Conservation (phyloP, 2,888 invertebrate species). For the Anthophora plumipes region DNA sequence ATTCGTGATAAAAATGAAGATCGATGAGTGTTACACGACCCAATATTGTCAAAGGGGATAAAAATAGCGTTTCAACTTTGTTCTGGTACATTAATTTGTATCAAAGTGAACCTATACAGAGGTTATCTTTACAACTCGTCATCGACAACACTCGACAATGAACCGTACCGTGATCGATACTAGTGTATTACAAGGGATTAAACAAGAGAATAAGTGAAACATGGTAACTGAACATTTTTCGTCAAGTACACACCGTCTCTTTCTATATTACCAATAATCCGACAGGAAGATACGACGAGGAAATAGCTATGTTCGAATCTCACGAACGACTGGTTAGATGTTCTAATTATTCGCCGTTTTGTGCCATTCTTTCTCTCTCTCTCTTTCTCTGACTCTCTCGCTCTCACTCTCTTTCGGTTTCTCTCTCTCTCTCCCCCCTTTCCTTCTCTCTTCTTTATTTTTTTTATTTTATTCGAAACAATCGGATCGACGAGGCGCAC, state of each 20-base stretch:
- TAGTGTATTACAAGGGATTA: too few relatives aligned
- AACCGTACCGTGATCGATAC: neutral
- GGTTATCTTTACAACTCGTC: too few relatives aligned
- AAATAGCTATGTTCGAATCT: constrained; percentile 30
- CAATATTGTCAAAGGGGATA: too few relatives aligned
- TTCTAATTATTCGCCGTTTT: constrained; percentile 62
- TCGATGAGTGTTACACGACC: constrained; percentile 5
- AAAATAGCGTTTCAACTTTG: too few relatives aligned
- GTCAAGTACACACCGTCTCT: neutral
- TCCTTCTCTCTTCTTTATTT: neutral
- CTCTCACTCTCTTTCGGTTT: too few relatives aligned
- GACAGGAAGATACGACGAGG: constrained; percentile 18
- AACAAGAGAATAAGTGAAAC: too few relatives aligned
- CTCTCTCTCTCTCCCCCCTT: too few relatives aligned
- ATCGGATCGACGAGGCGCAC: constrained; percentile 40
- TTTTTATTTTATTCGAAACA: constrained; percentile 48
- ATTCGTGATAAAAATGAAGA: neutral
- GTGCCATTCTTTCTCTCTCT: constrained; percentile 21
- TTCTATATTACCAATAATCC: neutral
- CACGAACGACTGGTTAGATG: constrained; percentile 25
- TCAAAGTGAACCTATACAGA: too few relatives aligned
- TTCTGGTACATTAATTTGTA: too few relatives aligned
- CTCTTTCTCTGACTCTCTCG: too few relatives aligned
- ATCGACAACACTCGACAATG: neutral
- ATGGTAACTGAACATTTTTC: too few relatives aligned